These are phyloP conservation scores for Dusona sp. DNA, from an alignment of 2,888 invertebrate genomes.

Conservation along the genomic window DNA sequence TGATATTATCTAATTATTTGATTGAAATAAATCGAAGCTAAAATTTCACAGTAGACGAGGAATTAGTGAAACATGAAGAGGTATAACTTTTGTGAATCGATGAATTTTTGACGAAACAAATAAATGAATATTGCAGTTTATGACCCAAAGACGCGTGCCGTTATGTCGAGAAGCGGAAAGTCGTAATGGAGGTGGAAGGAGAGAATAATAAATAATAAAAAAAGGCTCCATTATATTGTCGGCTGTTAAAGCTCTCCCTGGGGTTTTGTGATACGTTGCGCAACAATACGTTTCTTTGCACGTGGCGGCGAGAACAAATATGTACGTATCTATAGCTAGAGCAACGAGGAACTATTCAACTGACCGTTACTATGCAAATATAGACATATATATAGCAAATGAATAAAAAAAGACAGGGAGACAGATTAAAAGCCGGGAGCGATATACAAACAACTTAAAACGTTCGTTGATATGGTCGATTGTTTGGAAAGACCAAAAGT, in stretches of 20 bases:
- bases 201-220: constrained; percentile 27
- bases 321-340: constrained; percentile 39
- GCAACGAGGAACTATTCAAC: constrained; percentile 62
- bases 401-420: constrained; percentile 17
- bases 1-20: too few relatives aligned
- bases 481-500: constrained; percentile 60
- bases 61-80: too few relatives aligned
- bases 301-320: constrained; percentile 46
- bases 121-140: background rate
- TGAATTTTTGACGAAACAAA: background rate
- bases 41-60: too few relatives aligned
- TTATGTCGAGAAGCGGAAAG: constrained; percentile 32
- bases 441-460: constrained; percentile 51
- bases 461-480: constrained; percentile 59
- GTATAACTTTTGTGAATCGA: background rate
- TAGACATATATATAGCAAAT: constrained; percentile 24
- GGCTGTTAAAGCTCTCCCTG: constrained; percentile 53
- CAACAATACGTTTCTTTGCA: constrained; percentile 60
- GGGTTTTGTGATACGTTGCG: constrained; percentile 52
- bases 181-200: constrained; percentile 14
- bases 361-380: constrained; percentile 68
- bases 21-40: too few relatives aligned
- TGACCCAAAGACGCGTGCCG: constrained; percentile 25
- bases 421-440: constrained; percentile 46
- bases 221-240: constrained; percentile 55